Evolutionary conservation across 2,888 invertebrate genomes (phyloP).

Genomic region (Psylliodes chrysocephalus): DNA sequence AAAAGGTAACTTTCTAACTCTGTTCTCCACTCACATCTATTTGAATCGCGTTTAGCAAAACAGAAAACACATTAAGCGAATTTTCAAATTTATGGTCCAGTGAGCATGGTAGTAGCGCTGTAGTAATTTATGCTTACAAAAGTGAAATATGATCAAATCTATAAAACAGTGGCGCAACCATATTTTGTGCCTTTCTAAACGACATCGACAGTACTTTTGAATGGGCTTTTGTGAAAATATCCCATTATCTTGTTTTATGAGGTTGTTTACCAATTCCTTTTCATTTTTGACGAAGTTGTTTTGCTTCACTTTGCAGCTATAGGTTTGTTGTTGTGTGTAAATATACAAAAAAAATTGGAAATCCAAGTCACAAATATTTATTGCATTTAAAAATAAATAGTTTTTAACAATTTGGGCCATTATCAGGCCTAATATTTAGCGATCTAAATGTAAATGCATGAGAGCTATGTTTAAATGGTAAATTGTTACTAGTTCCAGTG

Average conservation of each 20-base stretch:
- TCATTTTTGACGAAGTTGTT: not conserved
- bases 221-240: conserved; percentile 17
- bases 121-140: conserved; percentile 40
- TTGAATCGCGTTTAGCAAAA: conserved; percentile 42
- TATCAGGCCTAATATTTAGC: no score
- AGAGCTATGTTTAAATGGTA: no score
- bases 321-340: no score
- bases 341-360: no score
- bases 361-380: no score
- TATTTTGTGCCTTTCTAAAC: conserved; percentile 12
- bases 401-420: no score
- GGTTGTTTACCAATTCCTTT: not conserved
- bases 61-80: conserved; percentile 55
- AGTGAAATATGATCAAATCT: conserved; percentile 40
- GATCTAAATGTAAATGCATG: no score
- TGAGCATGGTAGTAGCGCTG: conserved; percentile 31
- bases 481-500: no score
- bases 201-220: conserved; percentile 10
- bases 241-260: conserved; percentile 19
- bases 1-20: no score
- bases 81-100: conserved; percentile 47
- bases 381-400: no score
- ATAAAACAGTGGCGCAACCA: conserved; percentile 20
- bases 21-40: not conserved
- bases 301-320: no score